Evolutionary conservation across 2,888 invertebrate genomes (phyloP), one percentile per base, ranked within the genome.

Genomic region (Brenthis hecate): DNA sequence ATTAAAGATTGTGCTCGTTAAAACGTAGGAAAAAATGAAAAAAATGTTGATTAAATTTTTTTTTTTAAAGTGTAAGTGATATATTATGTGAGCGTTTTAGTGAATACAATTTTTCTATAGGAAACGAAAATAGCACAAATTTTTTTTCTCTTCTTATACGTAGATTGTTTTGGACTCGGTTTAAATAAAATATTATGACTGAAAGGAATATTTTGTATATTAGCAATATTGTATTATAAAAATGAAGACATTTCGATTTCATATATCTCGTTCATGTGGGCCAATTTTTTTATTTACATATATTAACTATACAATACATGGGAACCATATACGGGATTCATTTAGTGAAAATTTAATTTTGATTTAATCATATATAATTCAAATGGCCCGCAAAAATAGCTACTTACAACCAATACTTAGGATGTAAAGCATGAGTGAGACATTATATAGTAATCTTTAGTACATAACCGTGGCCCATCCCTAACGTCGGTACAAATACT

Each of bases 401-500:
- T 43, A 43, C 36, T 8, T 43, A 83, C 81, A 47, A 50, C 78
- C 75, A 77, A 74, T 73, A 77, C 74, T 72, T 82, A 79, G 80
- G 80, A 78, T 83, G 56, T 68, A 60, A 84, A 79, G 82, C 78
- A 82, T 80, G 89, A 90, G 89, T 90, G 88, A 89, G 87, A 43
- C 36, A 43, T 88, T 78, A 84, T 47, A 79, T 78, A 78, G 79
- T 82, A 78, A 75, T 73, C 56, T 79, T 81, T 85, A 84, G 84
- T 73, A 67, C 61, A 68, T 82, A 80, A 80, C 61, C 72, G 74
- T 81, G 80, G 81, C 82, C 81, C 80, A 85, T 82, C 82, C 81
- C 82, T 82, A 76, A 83, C 82, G 84, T 88, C 85, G 91, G 91
- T 91, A 91, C 91, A 91, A 91, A 91, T 90, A 91, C 90, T 91